phyloP scores from a whole-genome alignment of 2,797 vertebrate species.

The Scomberomorus guttatus region DNA sequence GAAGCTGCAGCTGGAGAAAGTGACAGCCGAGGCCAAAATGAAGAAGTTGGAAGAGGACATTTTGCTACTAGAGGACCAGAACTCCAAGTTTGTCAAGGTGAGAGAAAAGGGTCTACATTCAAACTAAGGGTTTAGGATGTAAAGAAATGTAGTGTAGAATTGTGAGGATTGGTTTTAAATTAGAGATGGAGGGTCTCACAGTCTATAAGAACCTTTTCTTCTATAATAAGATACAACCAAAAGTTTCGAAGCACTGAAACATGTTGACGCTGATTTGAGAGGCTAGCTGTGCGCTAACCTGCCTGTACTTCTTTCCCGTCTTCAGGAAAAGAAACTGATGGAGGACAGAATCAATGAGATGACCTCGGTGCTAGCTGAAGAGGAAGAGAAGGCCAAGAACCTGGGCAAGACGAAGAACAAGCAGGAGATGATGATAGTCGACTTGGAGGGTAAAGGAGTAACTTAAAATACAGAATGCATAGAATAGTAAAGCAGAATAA shows the following conservation, averaged over 20 bases:
- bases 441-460: slow-evolving; percentile 91
- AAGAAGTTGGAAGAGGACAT: slow-evolving; percentile 99
- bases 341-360: slow-evolving; percentile 95
- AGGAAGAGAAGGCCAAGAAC: slow-evolving; percentile 99
- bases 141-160: background rate
- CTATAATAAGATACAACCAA: background rate
- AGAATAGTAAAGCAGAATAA: background rate
- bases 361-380: slow-evolving; percentile 92
- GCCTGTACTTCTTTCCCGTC: background rate
- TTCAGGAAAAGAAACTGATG: slow-evolving; percentile 95
- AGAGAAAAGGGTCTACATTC: slow-evolving; percentile 23
- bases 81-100: slow-evolving; percentile 97
- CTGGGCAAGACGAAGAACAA: slow-evolving; percentile 96
- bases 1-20: slow-evolving; percentile 98
- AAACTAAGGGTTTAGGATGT: background rate
- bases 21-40: slow-evolving; percentile 96
- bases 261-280: background rate
- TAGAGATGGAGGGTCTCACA: background rate
- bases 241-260: background rate
- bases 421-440: slow-evolving; percentile 98
- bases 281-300: background rate
- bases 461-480: background rate
- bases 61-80: slow-evolving; percentile 96
- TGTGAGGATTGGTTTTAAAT: background rate
- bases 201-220: background rate